Evolutionary conservation across 92 coral and sea anemone genomes (phyloP).

Genomic region (Heliopora coerulea): DNA sequence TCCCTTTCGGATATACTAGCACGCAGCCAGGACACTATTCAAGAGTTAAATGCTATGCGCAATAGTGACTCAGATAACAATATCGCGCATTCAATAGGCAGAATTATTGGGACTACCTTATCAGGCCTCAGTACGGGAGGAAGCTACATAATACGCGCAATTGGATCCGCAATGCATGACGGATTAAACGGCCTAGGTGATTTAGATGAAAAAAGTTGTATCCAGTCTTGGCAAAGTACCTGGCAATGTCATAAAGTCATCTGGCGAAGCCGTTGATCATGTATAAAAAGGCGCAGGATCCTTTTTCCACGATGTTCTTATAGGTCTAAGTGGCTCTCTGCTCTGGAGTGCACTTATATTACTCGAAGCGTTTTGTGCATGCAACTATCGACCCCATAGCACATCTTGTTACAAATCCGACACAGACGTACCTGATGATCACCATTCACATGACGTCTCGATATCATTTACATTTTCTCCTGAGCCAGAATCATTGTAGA

Average conservation of each 20-base stretch:
- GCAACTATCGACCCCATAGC: neutral
- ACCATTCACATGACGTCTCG: neutral
- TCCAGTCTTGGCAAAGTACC: neutral
- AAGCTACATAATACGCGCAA: conserved; percentile 1
- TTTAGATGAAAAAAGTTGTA: neutral
- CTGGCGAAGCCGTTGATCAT: neutral
- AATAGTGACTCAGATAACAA: neutral
- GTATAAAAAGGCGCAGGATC: neutral
- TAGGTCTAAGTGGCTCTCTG: conserved; percentile 17
- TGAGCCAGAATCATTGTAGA: conserved; percentile 14
- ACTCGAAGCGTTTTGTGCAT: neutral
- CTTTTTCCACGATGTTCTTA: conserved; percentile 20
- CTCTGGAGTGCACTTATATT: conserved; percentile 15
- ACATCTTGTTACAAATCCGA: neutral
- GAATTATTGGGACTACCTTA: conserved; percentile 16
- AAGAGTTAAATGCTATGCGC: neutral
- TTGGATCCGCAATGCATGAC: neutral
- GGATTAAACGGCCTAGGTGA: neutral
- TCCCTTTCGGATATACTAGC: conserved; percentile 11
- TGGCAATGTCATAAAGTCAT: neutral
- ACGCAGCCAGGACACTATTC: conserved; percentile 19
- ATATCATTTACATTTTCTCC: neutral
- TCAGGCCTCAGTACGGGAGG: conserved; percentile 14
- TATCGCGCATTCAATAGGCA: conserved; percentile 10
- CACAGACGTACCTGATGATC: neutral